These are phyloP conservation scores for Luehdorfia chinensis DNA, from an alignment of 1,140 invertebrate genomes.

Conservation along the genomic window DNA sequence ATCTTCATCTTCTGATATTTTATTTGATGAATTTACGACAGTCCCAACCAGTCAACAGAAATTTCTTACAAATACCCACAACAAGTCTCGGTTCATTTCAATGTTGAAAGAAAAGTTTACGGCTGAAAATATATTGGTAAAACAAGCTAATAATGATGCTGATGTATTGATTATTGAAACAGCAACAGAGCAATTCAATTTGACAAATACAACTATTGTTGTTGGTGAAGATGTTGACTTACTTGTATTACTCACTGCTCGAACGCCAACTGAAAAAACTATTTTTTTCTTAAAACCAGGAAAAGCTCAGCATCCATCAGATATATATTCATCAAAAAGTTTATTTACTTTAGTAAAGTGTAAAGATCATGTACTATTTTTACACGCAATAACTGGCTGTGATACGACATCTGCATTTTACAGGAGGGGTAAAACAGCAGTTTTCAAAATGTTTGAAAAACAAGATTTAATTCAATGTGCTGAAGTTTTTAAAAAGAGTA, in stretches of 20 bases:
- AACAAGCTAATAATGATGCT: too few species aligned
- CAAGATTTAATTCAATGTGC: slow-evolving; percentile 41
- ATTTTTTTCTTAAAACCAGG: slow-evolving; percentile 4
- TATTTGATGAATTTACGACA: too few species aligned
- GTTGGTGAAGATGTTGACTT: too few species aligned
- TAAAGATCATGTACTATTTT: slow-evolving; percentile 27
- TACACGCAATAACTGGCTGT: slow-evolving; percentile 31
- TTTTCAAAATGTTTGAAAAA: slow-evolving; percentile 48
- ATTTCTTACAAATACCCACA: slow-evolving; percentile 41
- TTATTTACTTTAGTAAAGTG: slow-evolving; percentile 17
- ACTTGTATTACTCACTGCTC: too few species aligned
- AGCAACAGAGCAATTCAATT: not conserved
- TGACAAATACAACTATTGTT: too few species aligned
- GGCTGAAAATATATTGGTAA: slow-evolving; percentile 26
- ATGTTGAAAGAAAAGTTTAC: slow-evolving; percentile 35
- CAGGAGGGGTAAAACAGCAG: slow-evolving; percentile 42
- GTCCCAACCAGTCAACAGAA: too few species aligned
- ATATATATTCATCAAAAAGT: slow-evolving; percentile 17
- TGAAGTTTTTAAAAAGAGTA: slow-evolving; percentile 38
- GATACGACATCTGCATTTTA: slow-evolving; percentile 43
- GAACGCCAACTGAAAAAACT: not conserved
- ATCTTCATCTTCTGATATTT: too few species aligned
- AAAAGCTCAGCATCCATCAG: slow-evolving; percentile 11
- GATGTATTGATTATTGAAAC: not conserved
- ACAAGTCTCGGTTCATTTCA: slow-evolving; percentile 44